Conservation (phyloP, 2,888 invertebrate genomes). For the Allygus modestus region DNA sequence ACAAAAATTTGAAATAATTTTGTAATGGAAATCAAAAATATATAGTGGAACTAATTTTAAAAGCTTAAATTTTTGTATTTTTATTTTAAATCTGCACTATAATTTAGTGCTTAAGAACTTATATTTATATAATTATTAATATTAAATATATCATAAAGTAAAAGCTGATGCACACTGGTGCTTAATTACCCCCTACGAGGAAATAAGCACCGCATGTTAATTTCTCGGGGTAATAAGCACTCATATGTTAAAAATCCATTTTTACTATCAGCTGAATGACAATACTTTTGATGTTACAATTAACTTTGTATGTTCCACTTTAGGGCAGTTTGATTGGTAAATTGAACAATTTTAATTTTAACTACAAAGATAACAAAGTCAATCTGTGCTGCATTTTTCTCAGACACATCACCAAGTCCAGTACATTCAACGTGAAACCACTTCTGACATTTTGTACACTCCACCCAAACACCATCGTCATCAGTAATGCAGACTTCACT, state of each 20-base stretch:
- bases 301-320: background rate
- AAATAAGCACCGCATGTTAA: constrained; percentile 22
- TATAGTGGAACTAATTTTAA: background rate
- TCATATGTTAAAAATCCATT: background rate
- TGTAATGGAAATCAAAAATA: background rate
- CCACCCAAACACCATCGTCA: constrained; percentile 42
- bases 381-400: background rate
- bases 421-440: constrained; percentile 52
- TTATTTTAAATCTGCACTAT: too few relatives aligned
- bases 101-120: too few relatives aligned
- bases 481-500: constrained; percentile 35
- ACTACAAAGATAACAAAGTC: constrained; percentile 25
- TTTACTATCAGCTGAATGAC: too few relatives aligned
- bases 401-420: background rate
- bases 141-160: too few relatives aligned
- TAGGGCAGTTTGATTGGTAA: background rate
- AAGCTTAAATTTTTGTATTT: too few relatives aligned
- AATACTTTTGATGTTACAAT: background rate
- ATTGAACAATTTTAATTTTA: background rate
- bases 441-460: background rate
- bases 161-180: background rate
- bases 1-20: background rate
- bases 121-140: too few relatives aligned
- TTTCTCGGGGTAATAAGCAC: background rate
- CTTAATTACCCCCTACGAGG: background rate